A percentile compares a stretch with the other conserved stretches of the same genome.
These are phyloP conservation scores for Dryoscopus gambensis DNA, from an alignment of 2,113 vertebrate species.

Conservation along the genomic window DNA sequence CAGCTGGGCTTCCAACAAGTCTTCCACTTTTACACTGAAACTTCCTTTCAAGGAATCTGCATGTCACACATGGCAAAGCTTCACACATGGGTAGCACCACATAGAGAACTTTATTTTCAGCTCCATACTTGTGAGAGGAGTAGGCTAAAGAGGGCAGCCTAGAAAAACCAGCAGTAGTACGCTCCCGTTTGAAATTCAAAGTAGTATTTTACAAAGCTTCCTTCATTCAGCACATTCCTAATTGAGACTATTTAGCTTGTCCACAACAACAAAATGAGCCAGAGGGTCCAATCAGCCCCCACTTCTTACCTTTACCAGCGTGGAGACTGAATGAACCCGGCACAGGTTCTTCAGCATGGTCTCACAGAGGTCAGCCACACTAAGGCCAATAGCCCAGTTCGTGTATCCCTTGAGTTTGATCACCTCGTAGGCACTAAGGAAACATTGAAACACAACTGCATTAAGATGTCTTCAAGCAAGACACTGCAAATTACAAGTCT, in stretches of 20 bases:
- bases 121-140: background rate
- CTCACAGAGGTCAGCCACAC: constrained; percentile 91
- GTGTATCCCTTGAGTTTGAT: constrained; percentile 97
- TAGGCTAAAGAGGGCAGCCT: background rate
- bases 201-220: background rate
- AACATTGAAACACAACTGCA: background rate
- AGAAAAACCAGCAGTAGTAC: background rate
- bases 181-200: background rate
- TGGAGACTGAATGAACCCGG: constrained; percentile 90
- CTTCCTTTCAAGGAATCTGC: background rate
- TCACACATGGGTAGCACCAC: background rate
- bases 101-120: background rate
- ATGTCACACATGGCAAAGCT: background rate
- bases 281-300: background rate
- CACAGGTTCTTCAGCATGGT: constrained; percentile 88
- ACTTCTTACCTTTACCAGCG: constrained; percentile 89
- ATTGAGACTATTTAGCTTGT: background rate
- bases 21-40: background rate
- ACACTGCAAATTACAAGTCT: background rate
- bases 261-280: background rate
- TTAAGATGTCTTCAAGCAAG: background rate
- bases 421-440: constrained; percentile 90
- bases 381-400: constrained; percentile 98
- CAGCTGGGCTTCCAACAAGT: background rate
- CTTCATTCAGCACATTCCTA: background rate